phyloP scores from a whole-genome alignment of 2,888 invertebrate species.

The Trichogramma evanescens region DNA sequence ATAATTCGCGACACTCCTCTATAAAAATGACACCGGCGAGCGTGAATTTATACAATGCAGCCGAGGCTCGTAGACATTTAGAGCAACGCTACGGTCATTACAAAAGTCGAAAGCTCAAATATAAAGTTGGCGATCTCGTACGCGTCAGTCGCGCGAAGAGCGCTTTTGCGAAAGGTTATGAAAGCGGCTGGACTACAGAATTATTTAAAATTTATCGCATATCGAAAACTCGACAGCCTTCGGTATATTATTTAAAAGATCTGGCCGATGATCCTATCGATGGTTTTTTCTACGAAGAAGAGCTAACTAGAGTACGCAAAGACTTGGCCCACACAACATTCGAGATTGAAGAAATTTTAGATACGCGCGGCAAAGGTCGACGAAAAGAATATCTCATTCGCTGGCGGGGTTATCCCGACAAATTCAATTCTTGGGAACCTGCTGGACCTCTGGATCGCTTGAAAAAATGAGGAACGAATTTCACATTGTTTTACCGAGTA shows the following conservation, averaged over 20 bases:
- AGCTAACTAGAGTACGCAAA: background rate
- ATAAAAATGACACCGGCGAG: background rate
- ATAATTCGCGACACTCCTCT: background rate
- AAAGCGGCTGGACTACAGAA: background rate
- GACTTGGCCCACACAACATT: background rate
- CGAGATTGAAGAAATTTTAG: background rate
- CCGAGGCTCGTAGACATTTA: too few relatives aligned
- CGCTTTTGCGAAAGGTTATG: background rate
- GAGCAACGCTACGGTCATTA: too few relatives aligned
- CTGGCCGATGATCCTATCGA: background rate
- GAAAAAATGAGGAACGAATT: conserved; percentile 18
- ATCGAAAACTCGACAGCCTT: background rate
- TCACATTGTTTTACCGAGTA: conserved; percentile 26
- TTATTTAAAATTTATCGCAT: background rate
- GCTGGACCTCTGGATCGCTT: background rate
- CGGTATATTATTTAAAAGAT: background rate
- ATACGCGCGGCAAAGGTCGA: background rate
- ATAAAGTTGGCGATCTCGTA: background rate
- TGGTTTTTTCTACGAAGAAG: background rate
- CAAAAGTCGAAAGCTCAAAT: too few relatives aligned
- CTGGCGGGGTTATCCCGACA: background rate
- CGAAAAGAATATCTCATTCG: background rate
- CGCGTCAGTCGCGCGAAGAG: background rate
- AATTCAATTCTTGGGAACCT: background rate
- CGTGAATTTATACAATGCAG: too few relatives aligned